Evolutionary conservation across 2,797 vertebrate species (phyloP), one percentile per base, ranked within the genome.

Genomic region (Micromesistius poutassou): DNA sequence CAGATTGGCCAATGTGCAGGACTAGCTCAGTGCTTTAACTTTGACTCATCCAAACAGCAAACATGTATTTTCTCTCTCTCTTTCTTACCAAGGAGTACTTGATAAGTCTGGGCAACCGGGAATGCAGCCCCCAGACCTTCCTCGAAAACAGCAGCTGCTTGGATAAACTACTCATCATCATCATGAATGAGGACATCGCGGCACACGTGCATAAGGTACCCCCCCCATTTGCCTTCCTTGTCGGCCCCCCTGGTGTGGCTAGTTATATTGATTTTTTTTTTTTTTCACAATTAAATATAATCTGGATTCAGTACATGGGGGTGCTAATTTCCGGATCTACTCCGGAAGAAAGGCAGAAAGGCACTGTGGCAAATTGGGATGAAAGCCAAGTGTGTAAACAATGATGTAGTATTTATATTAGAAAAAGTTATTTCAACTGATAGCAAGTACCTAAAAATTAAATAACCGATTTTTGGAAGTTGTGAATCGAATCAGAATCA

Each of bases 151-250:
- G 95, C 88, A 90, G 92, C 86, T 89, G 91, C 85, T 88, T 94
- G 81, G 97, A 98, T 91, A 99, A 98, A 88, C 94, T 99, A 40
- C 93, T 98, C 90, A 97, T 99, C 92, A 98, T 99, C 91, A 99
- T 99, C 91, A 96, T 96, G 87, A 99, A 99, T 77, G 96, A 98
- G 94, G 97, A 99, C 91, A 99, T 99, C 42, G 96, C 96, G 30
- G 91, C 91, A 75, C 96, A 96, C 77, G 97, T 99, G 91, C 97
- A 99, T 91, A 97, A 96, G 97, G 98, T 99, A 93, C 3, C 2
- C 28, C 72, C 30, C n/a, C 62, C 33, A 7, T 0, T 70, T 31
- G 16, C 46, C 46, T 55, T n/a, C 55, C 3, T 62, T n/a, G 10
- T 9, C 40, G 1, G 22, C 55, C 55, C 55, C 50, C 55, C 55